Conservation (phyloP, 2,888 invertebrate genomes). For the Tenthredo distinguenda region DNA sequence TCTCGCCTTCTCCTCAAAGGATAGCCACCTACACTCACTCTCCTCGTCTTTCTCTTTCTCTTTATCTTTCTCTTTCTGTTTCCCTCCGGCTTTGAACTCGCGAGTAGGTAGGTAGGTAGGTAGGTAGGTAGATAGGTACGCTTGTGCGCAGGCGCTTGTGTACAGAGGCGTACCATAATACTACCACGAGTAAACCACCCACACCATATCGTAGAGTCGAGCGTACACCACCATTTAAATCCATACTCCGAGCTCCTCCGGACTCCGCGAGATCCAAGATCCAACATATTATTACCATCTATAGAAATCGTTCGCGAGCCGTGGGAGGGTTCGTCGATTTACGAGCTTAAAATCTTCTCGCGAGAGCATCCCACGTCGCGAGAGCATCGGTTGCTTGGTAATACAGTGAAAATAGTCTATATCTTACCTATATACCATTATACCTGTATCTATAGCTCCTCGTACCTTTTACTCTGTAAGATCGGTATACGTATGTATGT, state of each 20-base stretch:
- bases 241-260: conserved; percentile 41
- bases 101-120: conserved; percentile 30
- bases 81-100: conserved; percentile 1
- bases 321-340: conserved; percentile 53
- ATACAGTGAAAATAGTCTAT: conserved; percentile 13
- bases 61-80: conserved; percentile 3
- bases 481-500: conserved; percentile 11
- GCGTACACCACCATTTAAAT: conserved; percentile 41
- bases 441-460: background rate
- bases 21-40: conserved; percentile 56
- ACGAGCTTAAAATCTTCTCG: conserved; percentile 52
- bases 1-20: conserved; percentile 67
- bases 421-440: background rate
- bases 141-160: conserved; percentile 33
- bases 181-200: conserved; percentile 33
- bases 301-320: conserved; percentile 55
- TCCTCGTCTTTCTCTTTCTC: background rate
- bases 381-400: background rate
- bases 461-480: background rate
- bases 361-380: conserved; percentile 21
- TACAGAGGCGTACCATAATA: background rate
- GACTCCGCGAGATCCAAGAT: conserved; percentile 47
- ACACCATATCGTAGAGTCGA: conserved; percentile 33
- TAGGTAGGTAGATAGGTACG: conserved; percentile 13
- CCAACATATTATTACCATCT: conserved; percentile 55